phyloP scores from a whole-genome alignment of 2,888 invertebrate species.

The Nezara viridula region DNA sequence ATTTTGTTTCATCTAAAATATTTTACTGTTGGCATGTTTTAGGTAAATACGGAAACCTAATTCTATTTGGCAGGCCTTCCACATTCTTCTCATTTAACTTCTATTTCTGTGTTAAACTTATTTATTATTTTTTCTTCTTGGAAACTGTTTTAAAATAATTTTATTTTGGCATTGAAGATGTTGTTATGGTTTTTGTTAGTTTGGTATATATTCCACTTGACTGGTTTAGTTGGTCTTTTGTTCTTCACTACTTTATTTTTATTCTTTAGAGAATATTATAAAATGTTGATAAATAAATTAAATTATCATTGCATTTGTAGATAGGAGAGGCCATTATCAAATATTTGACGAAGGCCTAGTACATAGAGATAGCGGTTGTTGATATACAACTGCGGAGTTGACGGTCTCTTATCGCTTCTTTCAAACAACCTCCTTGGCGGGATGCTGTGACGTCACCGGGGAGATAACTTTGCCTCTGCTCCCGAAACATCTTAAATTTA shows the following conservation, averaged over 20 bases:
- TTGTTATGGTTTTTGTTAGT: no score
- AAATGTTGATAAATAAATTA: not conserved
- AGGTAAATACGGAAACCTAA: not conserved
- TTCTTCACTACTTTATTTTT: no score
- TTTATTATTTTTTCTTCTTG: not conserved
- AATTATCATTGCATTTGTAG: not conserved
- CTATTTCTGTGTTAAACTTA: not conserved
- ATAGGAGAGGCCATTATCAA: not conserved
- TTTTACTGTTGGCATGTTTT: not conserved
- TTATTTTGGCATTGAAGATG: not conserved
- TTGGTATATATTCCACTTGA: no score
- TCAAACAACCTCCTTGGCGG: not conserved
- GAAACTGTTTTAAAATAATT: not conserved
- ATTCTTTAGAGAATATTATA: not conserved
- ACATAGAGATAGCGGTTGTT: not conserved
- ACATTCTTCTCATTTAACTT: not conserved
- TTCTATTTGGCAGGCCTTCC: not conserved
- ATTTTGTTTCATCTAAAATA: no score
- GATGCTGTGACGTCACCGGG: not conserved
- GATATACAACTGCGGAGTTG: constrained; percentile 11
- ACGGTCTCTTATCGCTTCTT: not conserved
- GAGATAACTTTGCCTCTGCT: not conserved
- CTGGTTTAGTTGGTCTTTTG: no score
- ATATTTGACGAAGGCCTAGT: not conserved
- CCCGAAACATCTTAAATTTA: not conserved